Conservation (phyloP, 2,888 invertebrate species). For the Hedychridium roseum region DNA sequence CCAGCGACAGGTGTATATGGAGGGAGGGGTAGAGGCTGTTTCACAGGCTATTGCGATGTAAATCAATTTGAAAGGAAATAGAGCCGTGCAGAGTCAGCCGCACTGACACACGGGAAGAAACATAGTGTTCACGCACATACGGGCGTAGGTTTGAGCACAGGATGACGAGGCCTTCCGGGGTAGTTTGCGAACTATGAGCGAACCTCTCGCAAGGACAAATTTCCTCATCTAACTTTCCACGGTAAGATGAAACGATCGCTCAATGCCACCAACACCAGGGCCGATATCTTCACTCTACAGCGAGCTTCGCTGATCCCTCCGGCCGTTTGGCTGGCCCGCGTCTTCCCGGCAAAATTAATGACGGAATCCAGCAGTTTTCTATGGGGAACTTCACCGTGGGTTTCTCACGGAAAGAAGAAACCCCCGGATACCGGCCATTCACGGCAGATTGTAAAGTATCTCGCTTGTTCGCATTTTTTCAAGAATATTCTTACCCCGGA, state of each 20-base stretch:
- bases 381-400: slow-evolving; percentile 38
- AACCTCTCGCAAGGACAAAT: slow-evolving; percentile 62
- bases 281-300: slow-evolving; percentile 7
- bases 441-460: too few relatives aligned
- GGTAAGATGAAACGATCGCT: slow-evolving; percentile 62
- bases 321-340: slow-evolving; percentile 16
- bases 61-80: too few relatives aligned
- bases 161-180: slow-evolving; percentile 21
- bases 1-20: too few relatives aligned
- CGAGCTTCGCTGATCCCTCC: slow-evolving; percentile 32
- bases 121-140: too few relatives aligned
- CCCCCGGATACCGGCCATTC: slow-evolving; percentile 1
- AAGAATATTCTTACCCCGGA: too few relatives aligned
- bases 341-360: slow-evolving; percentile 48
- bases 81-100: too few relatives aligned
- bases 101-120: too few relatives aligned
- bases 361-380: slow-evolving; percentile 50
- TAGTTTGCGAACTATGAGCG: slow-evolving; percentile 58
- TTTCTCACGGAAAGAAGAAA: slow-evolving; percentile 28
- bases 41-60: too few relatives aligned
- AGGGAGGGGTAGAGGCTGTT: too few relatives aligned
- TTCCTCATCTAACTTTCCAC: slow-evolving; percentile 63
- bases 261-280: slow-evolving; percentile 52
- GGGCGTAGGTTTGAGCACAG: too few relatives aligned
- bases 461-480: too few relatives aligned